A percentile compares a stretch with the other conserved stretches of the same genome.
Conservation (phyloP, 2,888 invertebrate species). For the Oscheius sp. region DNA sequence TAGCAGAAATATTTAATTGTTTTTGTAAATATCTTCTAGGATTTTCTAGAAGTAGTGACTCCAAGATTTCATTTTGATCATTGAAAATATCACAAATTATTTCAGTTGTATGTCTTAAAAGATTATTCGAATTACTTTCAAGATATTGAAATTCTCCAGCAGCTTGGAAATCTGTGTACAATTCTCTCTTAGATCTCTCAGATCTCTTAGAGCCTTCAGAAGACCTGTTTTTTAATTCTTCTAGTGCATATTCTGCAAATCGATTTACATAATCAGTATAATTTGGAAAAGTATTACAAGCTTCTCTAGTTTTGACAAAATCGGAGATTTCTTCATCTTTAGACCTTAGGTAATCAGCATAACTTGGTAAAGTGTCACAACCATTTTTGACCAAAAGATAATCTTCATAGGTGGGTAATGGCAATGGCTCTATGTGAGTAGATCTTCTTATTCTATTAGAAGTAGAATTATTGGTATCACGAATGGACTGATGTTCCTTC, state of each 20-base stretch:
- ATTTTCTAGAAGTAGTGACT: too few relatives aligned
- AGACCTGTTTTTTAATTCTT: neutral
- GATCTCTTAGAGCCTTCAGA: neutral
- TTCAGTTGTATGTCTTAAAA: too few relatives aligned
- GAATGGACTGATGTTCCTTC: neutral
- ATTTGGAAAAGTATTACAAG: too few relatives aligned
- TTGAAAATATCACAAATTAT: slow-evolving; percentile 32
- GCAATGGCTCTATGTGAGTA: too few relatives aligned
- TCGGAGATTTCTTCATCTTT: too few relatives aligned
- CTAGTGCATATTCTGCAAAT: slow-evolving; percentile 14
- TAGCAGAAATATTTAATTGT: too few relatives aligned
- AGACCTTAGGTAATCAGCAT: too few relatives aligned
- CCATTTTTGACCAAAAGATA: slow-evolving; percentile 26
- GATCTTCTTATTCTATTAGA: too few relatives aligned
- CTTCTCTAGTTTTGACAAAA: slow-evolving; percentile 24
- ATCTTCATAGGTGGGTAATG: slow-evolving; percentile 31
- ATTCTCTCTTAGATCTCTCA: slow-evolving; percentile 32
- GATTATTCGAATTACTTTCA: too few relatives aligned
- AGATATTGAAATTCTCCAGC: slow-evolving; percentile 46
- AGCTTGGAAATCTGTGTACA: slow-evolving; percentile 45
- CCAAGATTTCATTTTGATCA: slow-evolving; percentile 22
- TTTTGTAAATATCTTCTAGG: too few relatives aligned
- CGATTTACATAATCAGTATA: slow-evolving; percentile 29
- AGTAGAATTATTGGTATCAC: neutral
- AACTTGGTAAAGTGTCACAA: slow-evolving; percentile 29